phyloP scores from a whole-genome alignment of 1,140 invertebrate genomes.

The Samia ricini region DNA sequence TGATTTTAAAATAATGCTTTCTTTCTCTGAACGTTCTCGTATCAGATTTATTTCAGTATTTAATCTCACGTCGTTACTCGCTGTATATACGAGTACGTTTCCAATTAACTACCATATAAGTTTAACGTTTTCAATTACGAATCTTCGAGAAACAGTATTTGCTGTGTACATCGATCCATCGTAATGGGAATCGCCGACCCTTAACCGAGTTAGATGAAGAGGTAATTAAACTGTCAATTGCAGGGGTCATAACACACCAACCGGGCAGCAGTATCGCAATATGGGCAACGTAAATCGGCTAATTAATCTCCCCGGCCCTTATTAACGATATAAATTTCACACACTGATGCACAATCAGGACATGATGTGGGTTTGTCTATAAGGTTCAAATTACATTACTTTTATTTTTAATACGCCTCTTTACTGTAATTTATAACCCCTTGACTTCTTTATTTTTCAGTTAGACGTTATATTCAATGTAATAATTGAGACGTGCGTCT shows the following conservation, averaged over 20 bases:
- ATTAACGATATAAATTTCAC: constrained; percentile 72
- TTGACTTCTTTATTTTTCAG: too few relatives aligned
- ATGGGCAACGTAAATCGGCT: constrained; percentile 63
- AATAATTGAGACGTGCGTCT: too few relatives aligned
- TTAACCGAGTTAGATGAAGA: constrained; percentile 18
- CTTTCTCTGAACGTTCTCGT: too few relatives aligned
- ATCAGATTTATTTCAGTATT: too few relatives aligned
- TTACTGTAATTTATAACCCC: too few relatives aligned
- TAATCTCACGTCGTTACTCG: too few relatives aligned
- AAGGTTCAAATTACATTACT: neutral
- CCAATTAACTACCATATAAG: neutral
- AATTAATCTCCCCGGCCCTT: constrained; percentile 64
- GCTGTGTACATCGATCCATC: neutral
- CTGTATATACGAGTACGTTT: neutral
- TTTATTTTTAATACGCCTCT: neutral
- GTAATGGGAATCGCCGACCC: constrained; percentile 14
- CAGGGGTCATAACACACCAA: constrained; percentile 42
- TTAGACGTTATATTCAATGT: too few relatives aligned
- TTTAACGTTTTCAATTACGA: neutral
- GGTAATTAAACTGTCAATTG: constrained; percentile 56
- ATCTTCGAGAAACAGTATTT: neutral
- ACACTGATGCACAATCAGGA: constrained; percentile 44
- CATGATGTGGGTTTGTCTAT: constrained; percentile 47
- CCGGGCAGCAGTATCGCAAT: constrained; percentile 39
- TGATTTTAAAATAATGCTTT: too few relatives aligned